phyloP scores from a whole-genome alignment of 2,797 vertebrate species.

The Sebastes matsubarae region DNA sequence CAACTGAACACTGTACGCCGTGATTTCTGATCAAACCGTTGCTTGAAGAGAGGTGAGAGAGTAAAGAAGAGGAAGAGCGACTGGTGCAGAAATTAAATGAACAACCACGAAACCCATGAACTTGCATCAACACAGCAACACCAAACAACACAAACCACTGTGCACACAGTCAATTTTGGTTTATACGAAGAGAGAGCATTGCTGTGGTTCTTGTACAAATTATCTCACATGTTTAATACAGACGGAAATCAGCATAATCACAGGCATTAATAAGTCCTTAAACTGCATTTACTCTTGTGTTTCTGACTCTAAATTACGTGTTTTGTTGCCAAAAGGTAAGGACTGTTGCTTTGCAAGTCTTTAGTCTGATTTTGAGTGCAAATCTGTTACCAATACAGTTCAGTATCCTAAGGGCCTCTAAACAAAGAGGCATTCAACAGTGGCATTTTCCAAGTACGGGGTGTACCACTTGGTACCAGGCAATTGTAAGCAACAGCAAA shows the following conservation, averaged over 20 bases:
- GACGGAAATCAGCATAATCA: not conserved
- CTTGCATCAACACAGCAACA: too few relatives aligned
- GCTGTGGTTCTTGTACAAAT: not conserved
- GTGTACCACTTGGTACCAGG: slow-evolving; percentile 31
- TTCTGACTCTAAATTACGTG: not conserved
- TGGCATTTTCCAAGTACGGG: slow-evolving; percentile 10
- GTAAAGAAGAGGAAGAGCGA: not conserved
- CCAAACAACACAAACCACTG: not conserved
- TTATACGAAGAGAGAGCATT: not conserved
- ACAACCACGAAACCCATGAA: too few relatives aligned
- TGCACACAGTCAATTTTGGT: not conserved
- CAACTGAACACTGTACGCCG: not conserved
- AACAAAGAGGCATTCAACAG: slow-evolving; percentile 48
- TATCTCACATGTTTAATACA: not conserved
- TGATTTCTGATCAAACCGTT: not conserved
- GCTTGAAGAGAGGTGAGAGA: not conserved
- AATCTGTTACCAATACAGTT: slow-evolving; percentile 14
- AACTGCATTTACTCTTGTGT: not conserved
- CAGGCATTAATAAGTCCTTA: not conserved
- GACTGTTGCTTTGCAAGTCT: not conserved
- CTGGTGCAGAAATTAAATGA: not conserved
- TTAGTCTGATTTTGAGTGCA: not conserved
- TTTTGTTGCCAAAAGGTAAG: not conserved
- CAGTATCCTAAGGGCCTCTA: not conserved
- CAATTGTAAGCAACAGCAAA: not conserved